Evolutionary conservation across 2,888 invertebrate species (phyloP).

Genomic region (Eretmocerus hayati): DNA sequence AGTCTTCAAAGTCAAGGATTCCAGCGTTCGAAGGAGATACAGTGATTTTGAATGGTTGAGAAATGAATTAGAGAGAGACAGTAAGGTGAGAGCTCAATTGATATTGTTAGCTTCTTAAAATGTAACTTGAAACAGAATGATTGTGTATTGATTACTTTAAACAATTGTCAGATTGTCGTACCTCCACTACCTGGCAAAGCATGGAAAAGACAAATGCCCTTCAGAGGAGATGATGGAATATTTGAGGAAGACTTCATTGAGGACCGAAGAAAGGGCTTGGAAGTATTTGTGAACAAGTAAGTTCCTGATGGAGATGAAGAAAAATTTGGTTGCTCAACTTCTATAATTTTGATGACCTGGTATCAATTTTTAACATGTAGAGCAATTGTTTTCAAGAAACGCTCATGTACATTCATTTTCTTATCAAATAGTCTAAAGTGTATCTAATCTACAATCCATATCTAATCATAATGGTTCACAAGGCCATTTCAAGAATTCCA

Average conservation of each 20-base stretch:
- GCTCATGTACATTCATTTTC: too few relatives aligned
- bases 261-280: constrained; percentile 93
- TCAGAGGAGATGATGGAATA: constrained; percentile 97
- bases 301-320: constrained; percentile 34
- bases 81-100: constrained; percentile 64
- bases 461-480: too few relatives aligned
- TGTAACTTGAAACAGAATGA: background rate
- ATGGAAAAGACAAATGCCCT: constrained; percentile 96
- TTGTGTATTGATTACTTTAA: background rate
- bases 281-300: constrained; percentile 97
- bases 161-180: constrained; percentile 78
- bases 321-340: too few relatives aligned
- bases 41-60: constrained; percentile 99
- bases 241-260: constrained; percentile 99
- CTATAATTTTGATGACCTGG: background rate
- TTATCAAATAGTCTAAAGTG: too few relatives aligned
- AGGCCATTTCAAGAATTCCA: too few relatives aligned
- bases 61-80: constrained; percentile 97
- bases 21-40: constrained; percentile 92
- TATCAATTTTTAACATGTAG: too few relatives aligned
- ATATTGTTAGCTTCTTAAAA: background rate
- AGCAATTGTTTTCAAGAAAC: too few relatives aligned
- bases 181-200: constrained; percentile 98
- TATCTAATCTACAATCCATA: too few relatives aligned
- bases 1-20: constrained; percentile 98